Evolutionary conservation across 2,113 vertebrate species (phyloP), one percentile per base, ranked within the genome.

Genomic region (Psophia crepitans): DNA sequence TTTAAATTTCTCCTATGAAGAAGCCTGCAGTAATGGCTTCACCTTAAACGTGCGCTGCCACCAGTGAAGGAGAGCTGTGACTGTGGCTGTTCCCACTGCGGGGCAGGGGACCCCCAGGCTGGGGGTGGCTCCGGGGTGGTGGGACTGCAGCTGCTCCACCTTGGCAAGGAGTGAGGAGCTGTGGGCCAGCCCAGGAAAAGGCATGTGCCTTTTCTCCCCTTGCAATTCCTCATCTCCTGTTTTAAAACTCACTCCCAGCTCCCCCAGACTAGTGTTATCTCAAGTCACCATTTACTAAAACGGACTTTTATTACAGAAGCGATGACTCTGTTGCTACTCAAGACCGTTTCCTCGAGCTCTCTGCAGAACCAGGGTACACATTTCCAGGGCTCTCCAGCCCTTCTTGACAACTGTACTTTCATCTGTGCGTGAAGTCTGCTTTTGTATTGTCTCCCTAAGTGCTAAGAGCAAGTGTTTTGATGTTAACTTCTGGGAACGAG

Each of bases 381-480:
- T 64, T 93, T 88, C 58, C 68, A 91, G 75, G 41, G 49, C 71
- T 90, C 63, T 77, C 26, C 39, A 58, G 58, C 54, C 44, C 35
- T 80, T 89, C 49, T 58, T 82, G 85, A 80, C 81, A 48, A 61
- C 32, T 54, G 14, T 44, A 3, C 82, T 96, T 96, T 90, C 58
- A 83, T 85, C 82, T 82, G 23, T 54, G 32, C 5, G 0, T 9
- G 12, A 81, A 94, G 75, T 57, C 56, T 77, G 71, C 84, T 92
- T 91, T 94, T 70, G 41, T 79, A 68, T 37, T 91, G 84, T 93
- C 82, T 96, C 73, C 43, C 64, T 54, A 80, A 92, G 82, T 39
- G 92, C 95, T 96, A 77, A 93, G 87, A 95, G 96, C 92, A 91
- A 97, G 68, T 80, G 93, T 96, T 96, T 97, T 96, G 93, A 95